These are phyloP conservation scores for Nothocercus julius DNA, from an alignment of 2,113 vertebrate genomes.

Conservation along the genomic window DNA sequence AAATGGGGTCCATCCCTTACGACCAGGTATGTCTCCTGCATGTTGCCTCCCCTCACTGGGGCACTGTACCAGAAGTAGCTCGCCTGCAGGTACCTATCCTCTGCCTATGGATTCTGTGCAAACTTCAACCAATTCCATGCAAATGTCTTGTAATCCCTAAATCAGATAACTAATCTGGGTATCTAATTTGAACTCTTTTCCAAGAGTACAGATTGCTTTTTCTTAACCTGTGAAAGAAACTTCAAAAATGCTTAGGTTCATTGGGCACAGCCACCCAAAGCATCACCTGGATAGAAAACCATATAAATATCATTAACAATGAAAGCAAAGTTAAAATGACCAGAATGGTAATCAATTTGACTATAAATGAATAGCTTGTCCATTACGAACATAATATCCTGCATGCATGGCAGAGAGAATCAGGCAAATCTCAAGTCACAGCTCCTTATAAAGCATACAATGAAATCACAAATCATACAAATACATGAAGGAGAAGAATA, in stretches of 20 bases:
- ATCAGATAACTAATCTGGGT: neutral
- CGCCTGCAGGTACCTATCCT: neutral
- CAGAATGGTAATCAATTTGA: slow-evolving; percentile 17
- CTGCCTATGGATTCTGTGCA: neutral
- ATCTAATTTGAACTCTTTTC: neutral
- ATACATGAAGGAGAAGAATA: neutral
- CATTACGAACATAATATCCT: slow-evolving; percentile 6
- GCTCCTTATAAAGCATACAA: neutral
- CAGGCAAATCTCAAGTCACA: neutral
- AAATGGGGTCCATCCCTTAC: neutral
- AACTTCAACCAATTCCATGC: neutral
- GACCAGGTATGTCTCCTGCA: neutral
- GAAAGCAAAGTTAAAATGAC: slow-evolving; percentile 22
- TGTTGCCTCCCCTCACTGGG: neutral
- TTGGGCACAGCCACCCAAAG: neutral
- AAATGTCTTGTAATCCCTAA: neutral
- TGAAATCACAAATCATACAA: neutral
- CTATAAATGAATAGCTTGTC: slow-evolving; percentile 39
- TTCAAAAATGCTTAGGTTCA: neutral
- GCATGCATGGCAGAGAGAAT: neutral
- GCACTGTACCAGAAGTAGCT: neutral
- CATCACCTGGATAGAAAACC: neutral
- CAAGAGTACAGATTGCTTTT: neutral
- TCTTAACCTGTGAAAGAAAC: neutral
- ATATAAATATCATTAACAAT: slow-evolving; percentile 20